phyloP scores from a whole-genome alignment of 2,888 invertebrate genomes.

The Pantelozetes paolii region DNA sequence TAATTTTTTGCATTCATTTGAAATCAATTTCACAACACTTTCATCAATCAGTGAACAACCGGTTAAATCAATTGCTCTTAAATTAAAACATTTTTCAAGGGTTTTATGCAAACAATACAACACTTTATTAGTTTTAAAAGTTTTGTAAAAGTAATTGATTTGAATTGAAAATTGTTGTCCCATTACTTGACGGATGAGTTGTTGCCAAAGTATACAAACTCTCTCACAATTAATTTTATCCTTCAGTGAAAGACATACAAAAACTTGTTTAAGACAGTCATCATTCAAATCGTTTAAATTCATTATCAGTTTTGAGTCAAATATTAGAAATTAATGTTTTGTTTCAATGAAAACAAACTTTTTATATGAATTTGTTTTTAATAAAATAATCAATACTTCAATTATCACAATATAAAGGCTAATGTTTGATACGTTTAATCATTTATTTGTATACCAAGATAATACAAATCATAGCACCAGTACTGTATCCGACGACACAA shows the following conservation, averaged over 20 bases:
- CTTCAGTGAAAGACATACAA: neutral
- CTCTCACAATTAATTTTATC: neutral
- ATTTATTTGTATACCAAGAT: too few species aligned
- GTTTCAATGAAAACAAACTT: too few species aligned
- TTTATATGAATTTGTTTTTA: too few species aligned
- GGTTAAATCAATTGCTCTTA: neutral
- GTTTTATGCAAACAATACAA: neutral
- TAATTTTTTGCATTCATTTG: neutral
- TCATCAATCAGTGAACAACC: neutral
- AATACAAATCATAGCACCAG: too few species aligned
- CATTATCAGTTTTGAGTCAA: neutral
- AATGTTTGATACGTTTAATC: too few species aligned
- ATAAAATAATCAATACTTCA: too few species aligned
- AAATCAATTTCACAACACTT: neutral
- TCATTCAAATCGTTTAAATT: slow-evolving; percentile 24
- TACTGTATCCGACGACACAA: too few species aligned
- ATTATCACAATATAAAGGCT: too few species aligned
- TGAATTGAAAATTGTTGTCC: neutral
- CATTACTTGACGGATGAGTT: neutral
- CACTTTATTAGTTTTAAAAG: neutral
- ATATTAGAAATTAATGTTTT: too few species aligned
- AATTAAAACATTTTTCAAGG: neutral
- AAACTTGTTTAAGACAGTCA: slow-evolving; percentile 18
- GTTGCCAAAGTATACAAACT: neutral
- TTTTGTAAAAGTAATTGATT: neutral